Conservation (phyloP, 2,113 vertebrate genomes). For the Oreochromis spilurus region DNA sequence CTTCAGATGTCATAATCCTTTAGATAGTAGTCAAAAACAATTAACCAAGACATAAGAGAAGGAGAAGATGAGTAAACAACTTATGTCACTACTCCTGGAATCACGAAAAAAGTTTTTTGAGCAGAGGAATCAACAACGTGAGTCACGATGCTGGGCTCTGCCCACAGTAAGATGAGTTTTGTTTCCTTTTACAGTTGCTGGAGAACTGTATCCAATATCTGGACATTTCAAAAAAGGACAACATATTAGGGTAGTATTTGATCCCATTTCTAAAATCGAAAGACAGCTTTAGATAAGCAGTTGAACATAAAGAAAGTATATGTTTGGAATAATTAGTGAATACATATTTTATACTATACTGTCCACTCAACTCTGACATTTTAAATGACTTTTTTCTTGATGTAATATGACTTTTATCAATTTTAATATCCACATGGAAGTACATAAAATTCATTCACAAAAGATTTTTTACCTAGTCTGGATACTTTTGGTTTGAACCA, state of each 20-base stretch:
- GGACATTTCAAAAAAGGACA: not conserved
- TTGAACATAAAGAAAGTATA: not conserved
- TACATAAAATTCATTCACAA: not conserved
- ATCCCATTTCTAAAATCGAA: not conserved
- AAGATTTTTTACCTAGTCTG: not conserved
- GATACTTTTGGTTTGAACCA: not conserved
- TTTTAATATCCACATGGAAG: not conserved
- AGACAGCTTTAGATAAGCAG: not conserved
- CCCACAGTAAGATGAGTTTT: not conserved
- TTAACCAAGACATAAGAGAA: not conserved
- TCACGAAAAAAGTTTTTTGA: not conserved
- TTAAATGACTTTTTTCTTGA: not conserved
- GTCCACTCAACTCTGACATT: not conserved
- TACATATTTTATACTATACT: not conserved
- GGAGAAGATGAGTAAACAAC: not conserved
- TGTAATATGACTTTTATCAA: not conserved
- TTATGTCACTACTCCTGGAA: slow-evolving; percentile 23
- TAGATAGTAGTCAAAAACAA: slow-evolving; percentile 1
- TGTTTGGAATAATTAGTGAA: not conserved
- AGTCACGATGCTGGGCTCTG: not conserved
- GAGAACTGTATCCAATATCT: not conserved
- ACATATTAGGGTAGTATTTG: not conserved
- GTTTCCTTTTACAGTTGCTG: not conserved
- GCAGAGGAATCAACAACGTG: not conserved
- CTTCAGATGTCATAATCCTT: slow-evolving; percentile 21